phyloP scores from a whole-genome alignment of 1,140 invertebrate genomes.

The Diorhabda sublineata region DNA sequence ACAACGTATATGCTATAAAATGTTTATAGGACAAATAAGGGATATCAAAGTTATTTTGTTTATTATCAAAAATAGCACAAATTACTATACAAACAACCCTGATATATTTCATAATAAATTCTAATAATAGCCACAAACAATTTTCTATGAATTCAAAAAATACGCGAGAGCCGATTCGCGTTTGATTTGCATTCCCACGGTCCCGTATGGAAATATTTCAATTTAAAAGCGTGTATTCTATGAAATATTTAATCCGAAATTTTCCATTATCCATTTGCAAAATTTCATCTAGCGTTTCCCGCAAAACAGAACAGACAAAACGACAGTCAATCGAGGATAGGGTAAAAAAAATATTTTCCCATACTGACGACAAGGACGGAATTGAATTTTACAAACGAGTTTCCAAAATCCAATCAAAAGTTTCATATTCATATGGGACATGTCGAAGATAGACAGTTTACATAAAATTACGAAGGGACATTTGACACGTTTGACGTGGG shows the following conservation, averaged over 20 bases:
- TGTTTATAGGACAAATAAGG: too few species aligned
- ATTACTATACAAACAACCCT: too few species aligned
- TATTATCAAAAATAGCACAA: too few species aligned
- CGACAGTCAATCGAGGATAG: neutral
- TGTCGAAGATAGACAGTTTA: neutral
- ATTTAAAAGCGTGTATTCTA: neutral
- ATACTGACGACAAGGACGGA: neutral
- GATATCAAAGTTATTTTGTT: too few species aligned
- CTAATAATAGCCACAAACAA: too few species aligned
- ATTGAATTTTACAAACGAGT: constrained; percentile 1
- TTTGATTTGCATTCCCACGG: neutral
- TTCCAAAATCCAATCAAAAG: constrained; percentile 1
- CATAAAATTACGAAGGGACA: neutral
- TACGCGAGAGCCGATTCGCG: too few species aligned
- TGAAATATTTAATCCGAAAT: neutral
- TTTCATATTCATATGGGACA: constrained; percentile 1
- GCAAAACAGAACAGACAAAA: neutral
- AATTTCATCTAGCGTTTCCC: neutral
- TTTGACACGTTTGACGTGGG: neutral
- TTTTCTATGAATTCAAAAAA: too few species aligned
- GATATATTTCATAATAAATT: too few species aligned
- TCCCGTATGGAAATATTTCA: neutral
- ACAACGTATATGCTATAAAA: too few species aligned
- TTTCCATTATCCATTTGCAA: neutral
- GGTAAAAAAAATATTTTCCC: neutral